These are phyloP conservation scores for Ruditapes philippinarum DNA, from an alignment of 1,140 invertebrate genomes.

Conservation along the genomic window DNA sequence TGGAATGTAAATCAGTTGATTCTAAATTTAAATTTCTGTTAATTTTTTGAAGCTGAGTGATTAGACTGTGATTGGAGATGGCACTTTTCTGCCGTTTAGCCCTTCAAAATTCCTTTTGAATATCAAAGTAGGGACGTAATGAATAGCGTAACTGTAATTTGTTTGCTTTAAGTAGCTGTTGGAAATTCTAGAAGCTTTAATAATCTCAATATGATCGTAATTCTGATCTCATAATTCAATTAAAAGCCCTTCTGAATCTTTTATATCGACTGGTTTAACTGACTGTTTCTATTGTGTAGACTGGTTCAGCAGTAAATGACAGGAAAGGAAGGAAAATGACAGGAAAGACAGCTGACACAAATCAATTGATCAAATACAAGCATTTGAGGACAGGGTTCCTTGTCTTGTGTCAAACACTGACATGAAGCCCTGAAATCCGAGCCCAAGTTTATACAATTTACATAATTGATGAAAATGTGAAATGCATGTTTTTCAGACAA, in stretches of 20 bases:
- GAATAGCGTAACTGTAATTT: conserved; percentile 2
- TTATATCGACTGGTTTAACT: conserved; percentile 12
- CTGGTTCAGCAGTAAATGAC: conserved; percentile 15
- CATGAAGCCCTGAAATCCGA: conserved; percentile 23
- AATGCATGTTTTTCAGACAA: not conserved
- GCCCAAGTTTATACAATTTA: conserved; percentile 11
- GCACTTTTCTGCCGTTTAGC: not conserved
- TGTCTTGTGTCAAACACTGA: conserved; percentile 6
- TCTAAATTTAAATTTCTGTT: not conserved
- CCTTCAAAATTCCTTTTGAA: not conserved
- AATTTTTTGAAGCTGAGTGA: not conserved
- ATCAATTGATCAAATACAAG: conserved; percentile 6
- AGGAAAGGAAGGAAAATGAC: conserved; percentile 31
- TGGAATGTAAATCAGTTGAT: not conserved
- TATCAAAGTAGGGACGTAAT: not conserved
- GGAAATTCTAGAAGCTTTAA: conserved; percentile 27
- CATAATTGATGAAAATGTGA: not conserved
- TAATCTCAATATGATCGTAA: conserved; percentile 38
- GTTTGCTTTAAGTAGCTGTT: conserved; percentile 5
- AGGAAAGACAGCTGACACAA: conserved; percentile 26
- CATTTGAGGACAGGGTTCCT: not conserved
- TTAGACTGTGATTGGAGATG: not conserved
- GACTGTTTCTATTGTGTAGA: not conserved
- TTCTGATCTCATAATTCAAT: conserved; percentile 46
- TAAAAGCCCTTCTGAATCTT: conserved; percentile 9